A percentile compares a stretch with the other conserved stretches of the same genome.
Evolutionary conservation across 2,113 vertebrate genomes (phyloP).

Genomic region (Passer montanus): DNA sequence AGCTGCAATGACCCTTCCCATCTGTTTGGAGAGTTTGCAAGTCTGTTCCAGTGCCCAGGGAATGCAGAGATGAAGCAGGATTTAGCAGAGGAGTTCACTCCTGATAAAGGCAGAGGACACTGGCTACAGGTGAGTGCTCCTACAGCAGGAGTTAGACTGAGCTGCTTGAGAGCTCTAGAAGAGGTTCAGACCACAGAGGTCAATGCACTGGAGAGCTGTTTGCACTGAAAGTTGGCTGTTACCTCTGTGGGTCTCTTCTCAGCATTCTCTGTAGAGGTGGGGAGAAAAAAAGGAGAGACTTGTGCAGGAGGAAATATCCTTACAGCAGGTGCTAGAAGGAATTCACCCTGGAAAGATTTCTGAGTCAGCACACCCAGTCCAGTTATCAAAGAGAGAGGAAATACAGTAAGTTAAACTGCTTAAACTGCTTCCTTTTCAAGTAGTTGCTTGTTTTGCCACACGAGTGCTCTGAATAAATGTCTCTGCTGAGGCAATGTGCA

Average conservation of each 20-base stretch:
- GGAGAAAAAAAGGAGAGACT: neutral
- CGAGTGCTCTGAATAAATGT: neutral
- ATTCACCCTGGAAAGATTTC: neutral
- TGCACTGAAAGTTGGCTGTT: neutral
- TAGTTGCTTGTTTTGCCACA: constrained; percentile 4
- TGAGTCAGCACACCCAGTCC: neutral
- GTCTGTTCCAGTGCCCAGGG: neutral
- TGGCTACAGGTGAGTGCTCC: neutral
- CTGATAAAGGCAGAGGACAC: neutral
- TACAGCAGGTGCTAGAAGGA: neutral
- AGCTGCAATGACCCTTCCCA: neutral
- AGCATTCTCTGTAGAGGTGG: neutral
- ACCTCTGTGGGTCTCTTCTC: neutral
- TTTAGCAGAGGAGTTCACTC: neutral
- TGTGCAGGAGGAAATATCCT: neutral
- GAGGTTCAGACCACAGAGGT: neutral
- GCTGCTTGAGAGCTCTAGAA: neutral
- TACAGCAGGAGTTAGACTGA: neutral
- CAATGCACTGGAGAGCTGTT: neutral
- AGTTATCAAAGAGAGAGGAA: neutral
- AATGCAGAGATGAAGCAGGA: neutral
- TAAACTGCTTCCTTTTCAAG: constrained; percentile 32
- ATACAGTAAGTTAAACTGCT: constrained; percentile 1
- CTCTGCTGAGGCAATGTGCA: neutral
- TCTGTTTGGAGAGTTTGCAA: neutral